Evolutionary conservation across 2,888 invertebrate genomes (phyloP).

Genomic region (Dysmachus trigonus): DNA sequence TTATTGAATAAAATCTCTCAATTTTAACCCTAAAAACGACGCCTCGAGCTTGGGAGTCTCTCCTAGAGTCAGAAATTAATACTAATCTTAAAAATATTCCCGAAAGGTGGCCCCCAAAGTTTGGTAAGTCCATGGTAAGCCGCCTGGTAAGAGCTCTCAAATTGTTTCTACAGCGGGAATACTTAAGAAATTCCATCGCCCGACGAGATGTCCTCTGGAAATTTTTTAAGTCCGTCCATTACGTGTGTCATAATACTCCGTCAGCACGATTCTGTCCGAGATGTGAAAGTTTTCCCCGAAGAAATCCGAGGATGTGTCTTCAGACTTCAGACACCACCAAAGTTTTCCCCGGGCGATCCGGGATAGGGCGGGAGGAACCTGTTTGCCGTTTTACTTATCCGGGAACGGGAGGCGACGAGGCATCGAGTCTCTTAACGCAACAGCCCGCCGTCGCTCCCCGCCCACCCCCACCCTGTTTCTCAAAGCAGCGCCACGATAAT

Average conservation of each 20-base stretch:
- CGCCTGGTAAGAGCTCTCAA: not conserved
- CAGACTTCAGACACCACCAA: not conserved
- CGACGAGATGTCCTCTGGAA: not conserved
- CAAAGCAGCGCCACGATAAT: not conserved
- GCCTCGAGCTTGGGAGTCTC: not conserved
- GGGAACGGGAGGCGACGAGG: not conserved
- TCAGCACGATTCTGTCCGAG: not conserved
- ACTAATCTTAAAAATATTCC: not conserved
- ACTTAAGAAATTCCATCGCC: not conserved
- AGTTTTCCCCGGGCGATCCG: not conserved
- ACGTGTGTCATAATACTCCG: constrained; percentile 8
- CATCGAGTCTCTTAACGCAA: constrained; percentile 20
- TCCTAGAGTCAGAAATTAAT: not conserved
- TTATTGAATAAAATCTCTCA: not conserved
- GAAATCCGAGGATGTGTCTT: not conserved
- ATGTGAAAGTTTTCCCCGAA: not conserved
- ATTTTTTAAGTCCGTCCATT: constrained; percentile 22
- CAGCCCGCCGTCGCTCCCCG: constrained; percentile 7
- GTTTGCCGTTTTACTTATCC: constrained; percentile 24
- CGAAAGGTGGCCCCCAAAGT: not conserved
- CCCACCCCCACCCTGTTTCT: too few species aligned
- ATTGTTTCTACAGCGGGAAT: not conserved
- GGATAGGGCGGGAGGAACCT: not conserved
- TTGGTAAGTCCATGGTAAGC: not conserved
- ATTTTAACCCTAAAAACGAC: not conserved